Percentiles rank a stretch among this genome's conserved stretches.
Conservation (phyloP, 2,888 invertebrate genomes). For the Polyommatus icarus region DNA sequence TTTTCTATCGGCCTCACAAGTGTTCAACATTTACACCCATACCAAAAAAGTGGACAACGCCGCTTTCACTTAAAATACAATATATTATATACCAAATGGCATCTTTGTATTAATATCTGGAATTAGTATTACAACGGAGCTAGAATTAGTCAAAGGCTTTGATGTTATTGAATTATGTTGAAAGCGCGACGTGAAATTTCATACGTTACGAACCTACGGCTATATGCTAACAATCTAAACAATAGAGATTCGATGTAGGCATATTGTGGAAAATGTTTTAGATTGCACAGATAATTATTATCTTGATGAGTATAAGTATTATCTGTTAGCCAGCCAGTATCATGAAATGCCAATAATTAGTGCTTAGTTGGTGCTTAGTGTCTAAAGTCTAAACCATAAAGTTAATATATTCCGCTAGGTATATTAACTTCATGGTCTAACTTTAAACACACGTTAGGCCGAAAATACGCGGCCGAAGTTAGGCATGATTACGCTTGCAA, state of each 20-base stretch:
- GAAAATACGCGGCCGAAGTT: too few relatives aligned
- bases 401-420: too few relatives aligned
- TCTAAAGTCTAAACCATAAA: too few relatives aligned
- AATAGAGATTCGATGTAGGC: neutral
- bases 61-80: too few relatives aligned
- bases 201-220: neutral
- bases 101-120: neutral
- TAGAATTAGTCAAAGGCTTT: neutral
- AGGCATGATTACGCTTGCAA: too few relatives aligned
- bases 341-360: neutral
- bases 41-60: too few relatives aligned
- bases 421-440: too few relatives aligned
- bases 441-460: too few relatives aligned
- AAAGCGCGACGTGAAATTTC: constrained; percentile 4
- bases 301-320: neutral
- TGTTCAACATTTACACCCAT: too few relatives aligned
- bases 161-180: constrained; percentile 16
- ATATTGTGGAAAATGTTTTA: neutral
- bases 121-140: neutral
- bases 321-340: neutral
- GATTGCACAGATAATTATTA: neutral
- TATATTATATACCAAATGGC: too few relatives aligned
- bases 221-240: neutral
- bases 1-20: too few relatives aligned
- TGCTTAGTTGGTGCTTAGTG: neutral